These are phyloP conservation scores for Adoxophyes honmai DNA, from an alignment of 1,140 invertebrate species.

Conservation along the genomic window DNA sequence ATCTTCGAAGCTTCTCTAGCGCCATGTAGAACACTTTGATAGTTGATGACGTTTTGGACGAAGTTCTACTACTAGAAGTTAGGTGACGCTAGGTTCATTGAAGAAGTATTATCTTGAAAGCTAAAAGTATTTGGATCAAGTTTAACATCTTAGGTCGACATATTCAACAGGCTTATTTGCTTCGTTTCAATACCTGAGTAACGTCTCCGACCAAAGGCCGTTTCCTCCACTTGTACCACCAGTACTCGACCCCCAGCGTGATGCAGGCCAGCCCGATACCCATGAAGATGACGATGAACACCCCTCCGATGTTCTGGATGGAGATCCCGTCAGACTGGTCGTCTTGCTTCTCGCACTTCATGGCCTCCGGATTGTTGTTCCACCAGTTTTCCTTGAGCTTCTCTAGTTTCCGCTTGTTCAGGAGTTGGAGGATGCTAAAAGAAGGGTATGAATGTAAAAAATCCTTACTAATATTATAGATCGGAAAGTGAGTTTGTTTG, in stretches of 20 bases:
- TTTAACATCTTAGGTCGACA: no score
- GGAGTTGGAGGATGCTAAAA: constrained; percentile 91
- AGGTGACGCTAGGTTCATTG: no score
- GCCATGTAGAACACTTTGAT: no score
- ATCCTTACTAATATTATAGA: no score
- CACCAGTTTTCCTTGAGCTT: constrained; percentile 97
- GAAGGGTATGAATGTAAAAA: no score
- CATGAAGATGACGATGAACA: constrained; percentile 97
- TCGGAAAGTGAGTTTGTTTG: no score
- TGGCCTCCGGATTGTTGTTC: constrained; percentile 89
- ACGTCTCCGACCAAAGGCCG: constrained; percentile 78
- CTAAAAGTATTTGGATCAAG: no score
- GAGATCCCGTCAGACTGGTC: constrained; percentile 97
- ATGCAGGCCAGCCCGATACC: constrained; percentile 94
- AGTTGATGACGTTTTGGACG: no score
- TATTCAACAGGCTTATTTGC: no score
- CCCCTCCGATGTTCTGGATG: constrained; percentile 97
- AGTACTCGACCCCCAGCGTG: constrained; percentile 96
- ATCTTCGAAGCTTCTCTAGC: no score
- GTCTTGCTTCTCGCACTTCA: constrained; percentile 91
- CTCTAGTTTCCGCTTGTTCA: constrained; percentile 95
- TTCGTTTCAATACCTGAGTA: constrained; percentile 56
- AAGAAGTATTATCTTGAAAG: no score
- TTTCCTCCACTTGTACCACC: constrained; percentile 91
- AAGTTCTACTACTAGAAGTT: no score